Conservation (phyloP, 2,113 vertebrate genomes). For the Leptodactylus fuscus region DNA sequence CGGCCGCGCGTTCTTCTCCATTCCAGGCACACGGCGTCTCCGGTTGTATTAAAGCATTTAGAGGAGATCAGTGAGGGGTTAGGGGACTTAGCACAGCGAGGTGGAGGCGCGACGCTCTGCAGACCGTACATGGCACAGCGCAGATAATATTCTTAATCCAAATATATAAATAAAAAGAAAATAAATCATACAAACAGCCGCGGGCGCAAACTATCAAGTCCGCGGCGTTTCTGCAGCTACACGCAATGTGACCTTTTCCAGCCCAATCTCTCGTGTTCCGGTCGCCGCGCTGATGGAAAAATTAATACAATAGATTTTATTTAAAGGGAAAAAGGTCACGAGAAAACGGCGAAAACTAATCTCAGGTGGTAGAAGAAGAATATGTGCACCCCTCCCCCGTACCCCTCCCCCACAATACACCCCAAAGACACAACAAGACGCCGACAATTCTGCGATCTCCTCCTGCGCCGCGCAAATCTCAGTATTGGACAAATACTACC, state of each 20-base stretch:
- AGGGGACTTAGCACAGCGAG: slow-evolving; percentile 48
- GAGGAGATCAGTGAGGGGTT: slow-evolving; percentile 54
- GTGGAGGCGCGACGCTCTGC: slow-evolving; percentile 37
- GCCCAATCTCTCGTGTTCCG: slow-evolving; percentile 64
- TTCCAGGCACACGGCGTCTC: not conserved
- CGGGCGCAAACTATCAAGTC: slow-evolving; percentile 67
- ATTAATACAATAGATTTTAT: slow-evolving; percentile 77
- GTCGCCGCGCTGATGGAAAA: slow-evolving; percentile 70
- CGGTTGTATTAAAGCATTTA: slow-evolving; percentile 43
- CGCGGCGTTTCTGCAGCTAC: slow-evolving; percentile 68
- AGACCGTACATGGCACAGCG: slow-evolving; percentile 43
- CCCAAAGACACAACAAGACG: not conserved
- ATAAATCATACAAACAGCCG: slow-evolving; percentile 49
- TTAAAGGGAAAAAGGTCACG: slow-evolving; percentile 74
- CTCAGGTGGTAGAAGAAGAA: slow-evolving; percentile 57
- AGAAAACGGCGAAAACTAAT: slow-evolving; percentile 76
- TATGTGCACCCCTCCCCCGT: slow-evolving; percentile 31
- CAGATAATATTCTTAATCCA: slow-evolving; percentile 61
- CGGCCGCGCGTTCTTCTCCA: not conserved
- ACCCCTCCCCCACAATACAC: not conserved
- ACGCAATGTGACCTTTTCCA: slow-evolving; percentile 77
- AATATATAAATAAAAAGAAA: slow-evolving; percentile 56
- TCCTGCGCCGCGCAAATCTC: not conserved
- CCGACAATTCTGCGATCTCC: not conserved
- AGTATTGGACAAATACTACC: too few species aligned